These are phyloP conservation scores for Urechis unicinctus DNA, from an alignment of 2,888 invertebrate genomes.

Conservation along the genomic window DNA sequence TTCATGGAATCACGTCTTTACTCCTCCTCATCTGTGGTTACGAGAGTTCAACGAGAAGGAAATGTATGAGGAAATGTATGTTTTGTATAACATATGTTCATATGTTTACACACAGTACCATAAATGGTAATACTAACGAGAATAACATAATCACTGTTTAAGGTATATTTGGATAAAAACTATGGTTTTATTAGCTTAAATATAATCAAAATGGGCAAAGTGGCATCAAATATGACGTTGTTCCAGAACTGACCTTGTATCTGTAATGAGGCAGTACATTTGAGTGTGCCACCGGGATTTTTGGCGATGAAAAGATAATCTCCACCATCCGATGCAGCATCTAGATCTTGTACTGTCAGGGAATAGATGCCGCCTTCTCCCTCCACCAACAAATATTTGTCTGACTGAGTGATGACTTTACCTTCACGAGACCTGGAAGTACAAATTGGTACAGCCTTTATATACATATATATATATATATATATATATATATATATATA, in stretches of 20 bases:
- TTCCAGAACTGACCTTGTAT: neutral
- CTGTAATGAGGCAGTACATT: neutral
- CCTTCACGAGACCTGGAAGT: neutral
- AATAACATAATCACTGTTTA: too few species aligned
- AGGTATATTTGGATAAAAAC: too few species aligned
- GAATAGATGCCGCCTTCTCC: neutral
- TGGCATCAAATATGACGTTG: too few species aligned
- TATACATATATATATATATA: slow-evolving; percentile 1
- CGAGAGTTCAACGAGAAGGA: too few species aligned
- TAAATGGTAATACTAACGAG: too few species aligned
- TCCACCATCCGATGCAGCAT: neutral
- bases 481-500: slow-evolving; percentile 1
- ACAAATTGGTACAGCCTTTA: neutral
- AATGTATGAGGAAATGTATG: too few species aligned
- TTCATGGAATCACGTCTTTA: neutral
- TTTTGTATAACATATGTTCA: too few species aligned
- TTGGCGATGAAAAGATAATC: neutral
- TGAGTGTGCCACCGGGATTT: neutral
- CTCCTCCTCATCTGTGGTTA: neutral
- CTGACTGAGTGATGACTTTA: neutral
- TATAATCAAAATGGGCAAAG: too few species aligned
- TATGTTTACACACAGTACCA: too few species aligned
- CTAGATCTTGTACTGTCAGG: neutral
- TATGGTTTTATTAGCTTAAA: too few species aligned
- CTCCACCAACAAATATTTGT: neutral